Base-by-base conservation (phyloP, 1,140 invertebrate species). In the Ruditapes philippinarum region DNA sequence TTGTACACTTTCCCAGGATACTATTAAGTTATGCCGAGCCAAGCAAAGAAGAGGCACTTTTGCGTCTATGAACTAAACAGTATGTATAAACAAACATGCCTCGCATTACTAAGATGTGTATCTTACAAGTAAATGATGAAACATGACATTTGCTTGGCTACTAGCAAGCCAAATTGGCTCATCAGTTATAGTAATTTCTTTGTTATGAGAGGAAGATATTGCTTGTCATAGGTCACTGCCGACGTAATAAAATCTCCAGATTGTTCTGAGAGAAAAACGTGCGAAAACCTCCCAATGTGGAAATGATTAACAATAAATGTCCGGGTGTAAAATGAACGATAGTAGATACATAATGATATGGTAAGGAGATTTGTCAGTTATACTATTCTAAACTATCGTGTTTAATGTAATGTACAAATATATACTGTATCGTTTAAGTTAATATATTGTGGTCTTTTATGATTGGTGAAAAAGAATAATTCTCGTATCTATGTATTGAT, bases 31-130 rank as follows among this genome's bases (percentile, higher is more conserved):
- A 5, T 45, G 42, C 14, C 42, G 19, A 57, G 54, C 9, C 31
- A n/a, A 22, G 33, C 19, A 70, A 17, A 22, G 1, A 12, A 1
- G 33, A 11, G 38, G 33, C 65, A 38, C 14, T 70, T 70, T 36
- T 11, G 7, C 36, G 65, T 70, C 65, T 70, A 70, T 70, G 38
- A 70, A 28, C 11, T 3, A 40, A 12, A 70, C 14, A 38, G 65
- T 38, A 70, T 70, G 65, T 22, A 70, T 40, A 38, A 70, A 70
- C 22, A 78, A 78, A 51, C 74, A 78, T 78, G 45, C 49, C 36
- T 51, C 45, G 49, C 42, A 78, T 78, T 28, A 33, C 36, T 33
- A 4, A 78, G 74, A 78, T 78, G 74, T 36, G 45, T 57, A 78
- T 78, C 74, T 45, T 54, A 76, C n/a, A 11, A 14, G 9, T 28